Evolutionary conservation across 2,888 invertebrate genomes (phyloP).

Genomic region (Sinopyrophorus schimmeli): DNA sequence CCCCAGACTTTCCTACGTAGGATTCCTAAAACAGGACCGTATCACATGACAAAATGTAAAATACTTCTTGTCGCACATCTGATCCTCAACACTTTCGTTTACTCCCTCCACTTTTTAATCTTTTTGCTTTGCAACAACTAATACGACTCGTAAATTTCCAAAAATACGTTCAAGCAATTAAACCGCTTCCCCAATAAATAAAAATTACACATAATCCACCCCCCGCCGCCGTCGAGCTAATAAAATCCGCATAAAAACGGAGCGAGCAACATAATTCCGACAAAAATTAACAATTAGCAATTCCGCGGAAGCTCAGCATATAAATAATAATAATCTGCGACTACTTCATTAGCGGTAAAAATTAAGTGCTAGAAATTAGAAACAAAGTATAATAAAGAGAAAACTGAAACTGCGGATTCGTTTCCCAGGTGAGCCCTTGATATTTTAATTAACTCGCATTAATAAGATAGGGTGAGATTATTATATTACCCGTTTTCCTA

Average conservation of each 20-base stretch:
- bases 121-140: too few species aligned
- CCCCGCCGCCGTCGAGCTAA: too few species aligned
- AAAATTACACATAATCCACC: too few species aligned
- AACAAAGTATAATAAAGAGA: conserved; percentile 49
- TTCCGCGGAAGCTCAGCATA: conserved; percentile 45
- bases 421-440: conserved; percentile 52
- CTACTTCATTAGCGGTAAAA: conserved; percentile 50
- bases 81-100: too few species aligned
- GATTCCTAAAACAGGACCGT: too few species aligned
- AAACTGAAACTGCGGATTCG: conserved; percentile 48
- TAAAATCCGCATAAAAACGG: conserved; percentile 36
- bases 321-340: conserved; percentile 53
- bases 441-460: conserved; percentile 53
- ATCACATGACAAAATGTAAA: too few species aligned
- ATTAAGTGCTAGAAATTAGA: conserved; percentile 51
- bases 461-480: conserved; percentile 49
- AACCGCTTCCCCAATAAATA: too few species aligned
- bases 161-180: too few species aligned
- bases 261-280: conserved; percentile 45
- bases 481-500: conserved; percentile 42
- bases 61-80: too few species aligned
- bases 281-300: conserved; percentile 50
- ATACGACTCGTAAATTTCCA: too few species aligned
- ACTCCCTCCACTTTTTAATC: too few species aligned
- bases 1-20: too few species aligned